phyloP scores from a whole-genome alignment of 1,140 invertebrate genomes.

The Mya arenaria region DNA sequence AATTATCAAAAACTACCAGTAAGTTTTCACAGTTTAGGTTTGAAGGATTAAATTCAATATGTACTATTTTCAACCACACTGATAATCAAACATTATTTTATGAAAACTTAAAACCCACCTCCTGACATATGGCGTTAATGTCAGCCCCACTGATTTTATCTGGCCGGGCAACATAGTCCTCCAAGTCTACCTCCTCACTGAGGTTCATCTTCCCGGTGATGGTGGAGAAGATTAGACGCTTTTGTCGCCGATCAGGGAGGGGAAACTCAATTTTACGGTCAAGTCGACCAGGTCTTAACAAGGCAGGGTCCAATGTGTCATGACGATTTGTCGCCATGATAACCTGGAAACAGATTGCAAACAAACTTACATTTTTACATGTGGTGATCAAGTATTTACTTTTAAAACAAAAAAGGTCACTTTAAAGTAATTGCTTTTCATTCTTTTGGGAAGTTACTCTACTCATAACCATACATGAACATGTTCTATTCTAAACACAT shows the following conservation, averaged over 20 bases:
- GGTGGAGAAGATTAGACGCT: slow-evolving; percentile 98
- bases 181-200: slow-evolving; percentile 99
- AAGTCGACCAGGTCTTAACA: slow-evolving; percentile 97
- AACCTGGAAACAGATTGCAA: slow-evolving; percentile 85
- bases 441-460: too few species aligned
- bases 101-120: slow-evolving; percentile 89
- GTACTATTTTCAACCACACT: too few species aligned
- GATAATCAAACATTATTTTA: too few species aligned
- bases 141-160: slow-evolving; percentile 99
- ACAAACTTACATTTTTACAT: too few species aligned
- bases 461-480: too few species aligned
- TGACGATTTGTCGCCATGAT: slow-evolving; percentile 99
- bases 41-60: too few species aligned
- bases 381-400: too few species aligned
- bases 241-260: slow-evolving; percentile 97
- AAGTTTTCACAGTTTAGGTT: too few species aligned
- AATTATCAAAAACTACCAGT: too few species aligned
- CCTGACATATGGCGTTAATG: slow-evolving; percentile 99
- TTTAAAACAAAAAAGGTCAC: too few species aligned
- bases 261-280: slow-evolving; percentile 99
- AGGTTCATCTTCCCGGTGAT: slow-evolving; percentile 99
- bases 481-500: too few species aligned
- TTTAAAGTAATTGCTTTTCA: too few species aligned
- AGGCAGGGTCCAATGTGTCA: slow-evolving; percentile 98
- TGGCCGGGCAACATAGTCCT: slow-evolving; percentile 99